These are phyloP conservation scores for Acanthococcus lagerstroemiae DNA, from an alignment of 2,888 invertebrate species.

Conservation along the genomic window DNA sequence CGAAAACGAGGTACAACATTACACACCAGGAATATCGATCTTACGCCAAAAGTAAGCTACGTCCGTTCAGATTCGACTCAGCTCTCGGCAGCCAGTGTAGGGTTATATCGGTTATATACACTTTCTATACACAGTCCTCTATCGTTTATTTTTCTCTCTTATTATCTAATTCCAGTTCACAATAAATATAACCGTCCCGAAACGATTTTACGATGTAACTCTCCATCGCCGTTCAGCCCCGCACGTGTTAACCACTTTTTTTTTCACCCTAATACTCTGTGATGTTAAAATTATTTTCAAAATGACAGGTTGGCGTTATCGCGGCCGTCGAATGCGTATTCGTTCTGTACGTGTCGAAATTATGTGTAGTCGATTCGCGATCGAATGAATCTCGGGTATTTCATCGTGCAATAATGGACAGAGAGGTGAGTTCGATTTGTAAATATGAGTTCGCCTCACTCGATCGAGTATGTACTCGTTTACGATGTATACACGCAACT, in stretches of 20 bases:
- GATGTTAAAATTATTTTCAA: constrained; percentile 9
- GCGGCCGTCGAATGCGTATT: no score
- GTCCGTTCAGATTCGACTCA: constrained; percentile 23
- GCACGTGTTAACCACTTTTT: constrained; percentile 8
- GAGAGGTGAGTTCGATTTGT: constrained; percentile 24
- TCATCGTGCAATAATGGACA: constrained; percentile 18
- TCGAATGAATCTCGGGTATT: constrained; percentile 21
- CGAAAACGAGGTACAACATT: constrained; percentile 18
- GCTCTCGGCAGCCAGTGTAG: constrained; percentile 18
- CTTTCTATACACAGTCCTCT: neutral
- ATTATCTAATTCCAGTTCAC: constrained; percentile 3
- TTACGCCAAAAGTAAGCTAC: constrained; percentile 20
- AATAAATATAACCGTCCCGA: constrained; percentile 3
- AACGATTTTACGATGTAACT: no score
- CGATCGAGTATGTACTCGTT: no score
- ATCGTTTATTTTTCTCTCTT: constrained; percentile 8
- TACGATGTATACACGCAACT: no score
- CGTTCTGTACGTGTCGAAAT: constrained; percentile 7
- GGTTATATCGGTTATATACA: constrained; percentile 20
- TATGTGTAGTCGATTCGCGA: constrained; percentile 11
- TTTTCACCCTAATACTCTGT: neutral
- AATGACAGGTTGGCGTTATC: constrained; percentile 18
- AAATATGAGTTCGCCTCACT: no score
- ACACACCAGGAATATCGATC: constrained; percentile 29
- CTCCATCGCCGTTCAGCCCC: neutral